These are phyloP conservation scores for Ricordea florida DNA, from an alignment of 92 coral and sea anemone species.

Conservation along the genomic window DNA sequence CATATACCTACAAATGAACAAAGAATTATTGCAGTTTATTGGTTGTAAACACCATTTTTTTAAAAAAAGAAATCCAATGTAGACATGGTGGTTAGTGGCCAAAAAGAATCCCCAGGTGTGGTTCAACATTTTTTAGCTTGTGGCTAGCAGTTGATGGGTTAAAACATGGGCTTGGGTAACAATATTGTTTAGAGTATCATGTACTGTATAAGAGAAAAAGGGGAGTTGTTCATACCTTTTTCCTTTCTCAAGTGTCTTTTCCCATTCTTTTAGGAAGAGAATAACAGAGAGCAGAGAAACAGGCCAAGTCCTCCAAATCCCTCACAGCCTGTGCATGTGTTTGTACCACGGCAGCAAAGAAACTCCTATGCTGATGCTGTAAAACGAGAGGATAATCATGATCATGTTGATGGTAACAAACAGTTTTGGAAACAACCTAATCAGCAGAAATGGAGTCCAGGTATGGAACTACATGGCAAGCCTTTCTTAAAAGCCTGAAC, in stretches of 20 bases:
- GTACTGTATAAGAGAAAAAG: not conserved
- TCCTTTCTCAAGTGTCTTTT: no score
- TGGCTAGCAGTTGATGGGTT: no score
- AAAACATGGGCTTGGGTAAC: no score
- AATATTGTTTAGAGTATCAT: not conserved
- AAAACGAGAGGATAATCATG: slow-evolving; percentile 48
- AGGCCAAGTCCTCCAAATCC: not conserved
- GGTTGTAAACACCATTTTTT: no score
- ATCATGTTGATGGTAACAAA: not conserved
- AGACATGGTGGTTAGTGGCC: no score
- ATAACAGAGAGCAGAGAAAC: slow-evolving; percentile 5
- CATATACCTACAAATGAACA: no score
- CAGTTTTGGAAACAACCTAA: slow-evolving; percentile 77
- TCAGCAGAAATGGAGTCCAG: slow-evolving; percentile 50
- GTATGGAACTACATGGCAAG: slow-evolving; percentile 3
- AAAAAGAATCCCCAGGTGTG: no score
- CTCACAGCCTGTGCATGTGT: not conserved
- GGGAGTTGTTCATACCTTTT: not conserved
- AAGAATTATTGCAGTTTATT: no score
- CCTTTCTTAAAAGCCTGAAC: no score
- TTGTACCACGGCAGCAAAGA: slow-evolving; percentile 22
- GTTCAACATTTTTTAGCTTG: no score
- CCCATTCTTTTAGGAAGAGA: not conserved
- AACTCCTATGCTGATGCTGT: slow-evolving; percentile 76
- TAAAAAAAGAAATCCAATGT: no score